phyloP scores from a whole-genome alignment of 1,140 invertebrate species.

The Batillaria attramentaria region DNA sequence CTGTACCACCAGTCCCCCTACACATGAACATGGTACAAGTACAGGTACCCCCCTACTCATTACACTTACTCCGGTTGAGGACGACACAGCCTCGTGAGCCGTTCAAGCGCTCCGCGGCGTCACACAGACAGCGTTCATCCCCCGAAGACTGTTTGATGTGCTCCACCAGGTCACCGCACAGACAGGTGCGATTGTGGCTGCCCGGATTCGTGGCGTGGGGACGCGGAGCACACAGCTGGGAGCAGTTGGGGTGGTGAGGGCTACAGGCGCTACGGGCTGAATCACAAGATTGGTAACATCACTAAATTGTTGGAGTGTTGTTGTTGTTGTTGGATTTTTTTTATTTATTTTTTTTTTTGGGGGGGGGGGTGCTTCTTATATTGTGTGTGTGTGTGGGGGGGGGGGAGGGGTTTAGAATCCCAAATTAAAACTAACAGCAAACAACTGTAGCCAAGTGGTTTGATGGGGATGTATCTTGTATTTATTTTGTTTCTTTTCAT shows the following conservation, averaged over 20 bases:
- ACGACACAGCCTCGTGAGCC: background rate
- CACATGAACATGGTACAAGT: background rate
- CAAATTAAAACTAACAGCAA: background rate
- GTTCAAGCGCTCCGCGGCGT: constrained; percentile 26
- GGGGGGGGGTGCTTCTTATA: background rate
- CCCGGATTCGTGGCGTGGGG: constrained; percentile 16
- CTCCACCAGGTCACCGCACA: constrained; percentile 47
- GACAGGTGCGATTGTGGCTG: constrained; percentile 52
- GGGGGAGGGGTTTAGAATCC: background rate
- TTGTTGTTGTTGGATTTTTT: no score
- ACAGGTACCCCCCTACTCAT: no score
- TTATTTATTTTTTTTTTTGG: no score
- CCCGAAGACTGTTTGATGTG: background rate
- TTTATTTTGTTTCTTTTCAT: no score
- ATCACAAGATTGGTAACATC: background rate
- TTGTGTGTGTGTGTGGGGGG: background rate
- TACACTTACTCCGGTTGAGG: background rate
- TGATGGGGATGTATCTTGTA: no score
- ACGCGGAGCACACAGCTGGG: constrained; percentile 55
- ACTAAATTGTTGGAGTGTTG: background rate
- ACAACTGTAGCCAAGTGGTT: no score
- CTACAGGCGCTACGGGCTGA: constrained; percentile 44
- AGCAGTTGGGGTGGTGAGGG: constrained; percentile 43
- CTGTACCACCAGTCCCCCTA: background rate
- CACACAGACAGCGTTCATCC: constrained; percentile 55